Base-by-base conservation (phyloP, 2,888 invertebrate genomes). In the Synanthedon andrenaeformis region DNA sequence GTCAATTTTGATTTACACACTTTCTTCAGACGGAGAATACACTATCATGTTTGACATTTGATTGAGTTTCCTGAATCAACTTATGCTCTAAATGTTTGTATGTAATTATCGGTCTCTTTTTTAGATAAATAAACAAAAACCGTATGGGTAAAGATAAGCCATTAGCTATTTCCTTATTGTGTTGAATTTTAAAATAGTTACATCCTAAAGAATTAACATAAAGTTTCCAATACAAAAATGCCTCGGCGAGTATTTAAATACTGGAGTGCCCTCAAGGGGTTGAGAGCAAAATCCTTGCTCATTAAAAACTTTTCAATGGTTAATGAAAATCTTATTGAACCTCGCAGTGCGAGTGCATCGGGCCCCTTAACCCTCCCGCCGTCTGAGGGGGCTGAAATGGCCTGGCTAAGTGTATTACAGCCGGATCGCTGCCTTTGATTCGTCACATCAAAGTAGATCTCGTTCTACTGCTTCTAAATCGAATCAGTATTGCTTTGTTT, bases 261-360 rank as follows among this genome's bases (percentile, higher is more conserved):
- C 23, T 10, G 17, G 19, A 17, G 41, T 41, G 64, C 61, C 72
- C 49, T 42, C 55, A 61, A 62, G 72, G 77, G 76, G 76, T 70
- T 72, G 67, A 57, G 55, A 66, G 73, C 71, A 67, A 73, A 81
- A 77, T 78, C 74, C 70, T 69, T 67, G 70, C 74, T 83, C 85
- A 83, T 86, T 86, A 82, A 78, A 79, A 83, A 83, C 81, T 84
- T 84, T 82, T 82, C 77, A 80, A 76, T 78, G 78, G 72, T 79
- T 85, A 82, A 85, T 86, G 84, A 84, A 85, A 86, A 86, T 85
- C 84, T 85, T 85, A 85, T 84, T 84, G 85, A 77, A 77, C 72
- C 67, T 63, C 62, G 61, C 57, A 61, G 66, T 67, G 67, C 72
- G 76, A 78, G 78, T 81, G 79, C 82, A 79, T 70, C 73, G 66